These are phyloP conservation scores for Eudemis profundana DNA, from an alignment of 2,888 invertebrate species.

Conservation along the genomic window DNA sequence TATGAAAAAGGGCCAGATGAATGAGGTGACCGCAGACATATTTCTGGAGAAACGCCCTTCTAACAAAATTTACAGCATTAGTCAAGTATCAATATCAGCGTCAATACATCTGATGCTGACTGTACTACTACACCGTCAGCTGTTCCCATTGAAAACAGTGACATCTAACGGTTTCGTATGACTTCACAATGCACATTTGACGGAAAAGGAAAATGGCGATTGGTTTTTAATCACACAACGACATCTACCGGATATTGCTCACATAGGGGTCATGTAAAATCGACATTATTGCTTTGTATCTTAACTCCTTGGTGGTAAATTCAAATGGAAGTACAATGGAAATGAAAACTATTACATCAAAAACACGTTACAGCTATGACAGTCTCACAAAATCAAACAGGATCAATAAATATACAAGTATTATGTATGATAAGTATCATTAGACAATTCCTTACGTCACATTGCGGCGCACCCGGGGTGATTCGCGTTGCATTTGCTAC, in stretches of 20 bases:
- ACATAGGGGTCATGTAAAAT: background rate
- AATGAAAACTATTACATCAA: slow-evolving; percentile 16
- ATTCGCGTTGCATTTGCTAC: background rate
- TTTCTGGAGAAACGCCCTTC: no score
- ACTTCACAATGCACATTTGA: background rate
- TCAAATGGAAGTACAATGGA: slow-evolving; percentile 30
- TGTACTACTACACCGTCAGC: no score
- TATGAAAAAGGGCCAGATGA: no score
- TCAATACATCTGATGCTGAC: no score
- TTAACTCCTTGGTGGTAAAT: slow-evolving; percentile 16
- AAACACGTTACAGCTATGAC: slow-evolving; percentile 20
- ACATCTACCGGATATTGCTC: slow-evolving; percentile 10
- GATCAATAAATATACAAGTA: slow-evolving; percentile 35
- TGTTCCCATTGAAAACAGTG: background rate
- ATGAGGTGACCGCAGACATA: no score
- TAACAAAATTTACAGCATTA: no score
- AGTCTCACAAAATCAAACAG: slow-evolving; percentile 37
- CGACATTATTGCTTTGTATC: background rate
- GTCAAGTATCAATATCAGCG: no score
- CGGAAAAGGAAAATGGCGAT: background rate
- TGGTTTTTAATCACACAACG: slow-evolving; percentile 1
- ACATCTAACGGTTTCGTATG: background rate
- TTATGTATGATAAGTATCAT: slow-evolving; percentile 39
- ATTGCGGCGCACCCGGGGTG: slow-evolving; percentile 21
- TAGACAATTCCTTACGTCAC: slow-evolving; percentile 47